These are phyloP conservation scores for Andrena bucephala DNA, from an alignment of 2,888 invertebrate genomes.

Conservation along the genomic window DNA sequence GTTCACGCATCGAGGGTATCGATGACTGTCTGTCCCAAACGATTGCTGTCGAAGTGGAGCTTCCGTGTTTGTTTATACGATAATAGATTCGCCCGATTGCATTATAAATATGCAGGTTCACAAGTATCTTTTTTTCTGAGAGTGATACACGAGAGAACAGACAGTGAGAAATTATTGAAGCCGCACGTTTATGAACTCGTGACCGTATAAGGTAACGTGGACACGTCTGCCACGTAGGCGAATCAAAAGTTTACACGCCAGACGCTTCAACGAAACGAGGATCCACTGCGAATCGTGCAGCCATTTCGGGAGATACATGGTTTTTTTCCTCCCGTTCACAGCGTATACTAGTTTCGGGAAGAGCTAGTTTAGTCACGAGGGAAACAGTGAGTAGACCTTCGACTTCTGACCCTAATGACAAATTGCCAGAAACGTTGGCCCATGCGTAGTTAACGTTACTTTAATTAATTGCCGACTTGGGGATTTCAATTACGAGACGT, in stretches of 20 bases:
- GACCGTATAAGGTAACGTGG: conserved; percentile 36
- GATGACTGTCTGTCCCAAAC: not conserved
- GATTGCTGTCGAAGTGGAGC: not conserved
- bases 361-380: conserved; percentile 22
- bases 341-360: not conserved
- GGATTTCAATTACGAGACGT: not conserved
- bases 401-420: conserved; percentile 12
- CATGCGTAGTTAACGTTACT: not conserved
- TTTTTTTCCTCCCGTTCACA: not conserved
- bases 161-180: conserved; percentile 29
- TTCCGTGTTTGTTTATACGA: not conserved
- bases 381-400: not conserved
- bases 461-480: not conserved
- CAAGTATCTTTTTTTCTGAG: not conserved
- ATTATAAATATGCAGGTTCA: not conserved
- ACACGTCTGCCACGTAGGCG: conserved; percentile 19
- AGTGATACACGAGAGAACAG: not conserved
- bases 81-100: not conserved
- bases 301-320: conserved; percentile 10
- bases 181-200: conserved; percentile 17
- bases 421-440: conserved; percentile 1
- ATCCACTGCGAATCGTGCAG: conserved; percentile 32
- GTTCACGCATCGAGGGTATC: not conserved
- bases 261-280: conserved; percentile 25
- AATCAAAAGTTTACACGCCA: conserved; percentile 16